Conservation (phyloP, 2,888 invertebrate species). For the Uropetala carovei region DNA sequence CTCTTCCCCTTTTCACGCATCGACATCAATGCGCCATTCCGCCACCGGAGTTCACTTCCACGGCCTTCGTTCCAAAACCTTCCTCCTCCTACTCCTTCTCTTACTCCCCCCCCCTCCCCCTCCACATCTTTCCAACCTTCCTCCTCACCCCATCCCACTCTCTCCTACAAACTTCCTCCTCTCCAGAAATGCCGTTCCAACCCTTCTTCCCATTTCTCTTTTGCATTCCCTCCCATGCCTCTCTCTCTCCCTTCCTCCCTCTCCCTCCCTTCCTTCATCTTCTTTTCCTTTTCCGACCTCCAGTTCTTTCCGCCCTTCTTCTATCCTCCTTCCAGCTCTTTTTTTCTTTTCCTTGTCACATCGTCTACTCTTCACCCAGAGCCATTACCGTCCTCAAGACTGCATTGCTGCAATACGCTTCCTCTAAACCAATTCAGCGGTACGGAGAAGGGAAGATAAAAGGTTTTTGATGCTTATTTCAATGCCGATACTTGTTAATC, state of each 20-base stretch:
- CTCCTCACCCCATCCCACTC: neutral
- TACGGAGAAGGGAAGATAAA: neutral
- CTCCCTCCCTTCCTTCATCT: no score
- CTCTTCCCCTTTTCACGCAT: constrained; percentile 35
- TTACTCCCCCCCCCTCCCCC: neutral
- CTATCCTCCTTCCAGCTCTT: no score
- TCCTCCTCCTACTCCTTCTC: constrained; percentile 5
- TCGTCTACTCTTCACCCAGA: neutral
- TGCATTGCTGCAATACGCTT: constrained; percentile 21
- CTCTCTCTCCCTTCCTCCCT: no score
- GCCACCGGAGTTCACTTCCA: neutral
- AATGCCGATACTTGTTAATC: no score
- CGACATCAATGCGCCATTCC: constrained; percentile 59
- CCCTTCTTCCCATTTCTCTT: neutral
- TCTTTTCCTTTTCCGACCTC: neutral
- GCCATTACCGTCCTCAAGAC: neutral
- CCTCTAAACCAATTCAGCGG: neutral
- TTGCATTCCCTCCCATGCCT: no score
- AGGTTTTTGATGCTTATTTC: neutral
- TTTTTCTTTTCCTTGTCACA: neutral
- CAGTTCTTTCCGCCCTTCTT: neutral
- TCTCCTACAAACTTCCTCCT: neutral
- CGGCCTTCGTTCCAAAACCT: neutral
- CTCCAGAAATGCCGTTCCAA: neutral
- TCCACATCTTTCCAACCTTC: neutral